These are phyloP conservation scores for Entosphenus tridentatus DNA, from an alignment of 2,113 vertebrate species.

Conservation along the genomic window DNA sequence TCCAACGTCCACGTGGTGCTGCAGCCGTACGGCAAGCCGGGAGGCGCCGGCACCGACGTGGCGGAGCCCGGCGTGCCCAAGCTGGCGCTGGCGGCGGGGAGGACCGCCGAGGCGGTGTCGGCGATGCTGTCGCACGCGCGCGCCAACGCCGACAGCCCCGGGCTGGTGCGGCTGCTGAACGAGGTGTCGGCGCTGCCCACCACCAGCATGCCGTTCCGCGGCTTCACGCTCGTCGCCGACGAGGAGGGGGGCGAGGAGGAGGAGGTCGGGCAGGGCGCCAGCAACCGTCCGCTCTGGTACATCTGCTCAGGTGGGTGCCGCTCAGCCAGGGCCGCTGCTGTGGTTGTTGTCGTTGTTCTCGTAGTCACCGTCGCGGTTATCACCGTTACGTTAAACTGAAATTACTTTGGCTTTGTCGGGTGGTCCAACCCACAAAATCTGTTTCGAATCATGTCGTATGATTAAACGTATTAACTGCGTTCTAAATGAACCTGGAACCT, in stretches of 20 bases:
- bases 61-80: slow-evolving; percentile 17
- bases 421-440: no score
- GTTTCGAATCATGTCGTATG: no score
- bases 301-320: slow-evolving; percentile 53
- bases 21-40: slow-evolving; percentile 21
- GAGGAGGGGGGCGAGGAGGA: slow-evolving; percentile 27
- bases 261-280: slow-evolving; percentile 25
- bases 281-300: slow-evolving; percentile 56
- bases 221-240: slow-evolving; percentile 38
- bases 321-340: no score
- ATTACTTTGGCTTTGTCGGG: no score
- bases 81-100: slow-evolving; percentile 44
- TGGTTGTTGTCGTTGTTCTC: no score
- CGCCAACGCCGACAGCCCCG: slow-evolving; percentile 18
- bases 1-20: slow-evolving; percentile 64
- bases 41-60: neutral
- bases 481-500: no score
- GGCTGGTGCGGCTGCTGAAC: slow-evolving; percentile 43
- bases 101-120: slow-evolving; percentile 41
- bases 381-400: no score
- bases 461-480: no score
- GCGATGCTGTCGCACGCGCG: slow-evolving; percentile 30
- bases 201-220: slow-evolving; percentile 49
- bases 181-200: slow-evolving; percentile 29
- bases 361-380: no score